These are phyloP conservation scores for Sebastes miniatus DNA, from an alignment of 2,797 vertebrate species.

Conservation along the genomic window DNA sequence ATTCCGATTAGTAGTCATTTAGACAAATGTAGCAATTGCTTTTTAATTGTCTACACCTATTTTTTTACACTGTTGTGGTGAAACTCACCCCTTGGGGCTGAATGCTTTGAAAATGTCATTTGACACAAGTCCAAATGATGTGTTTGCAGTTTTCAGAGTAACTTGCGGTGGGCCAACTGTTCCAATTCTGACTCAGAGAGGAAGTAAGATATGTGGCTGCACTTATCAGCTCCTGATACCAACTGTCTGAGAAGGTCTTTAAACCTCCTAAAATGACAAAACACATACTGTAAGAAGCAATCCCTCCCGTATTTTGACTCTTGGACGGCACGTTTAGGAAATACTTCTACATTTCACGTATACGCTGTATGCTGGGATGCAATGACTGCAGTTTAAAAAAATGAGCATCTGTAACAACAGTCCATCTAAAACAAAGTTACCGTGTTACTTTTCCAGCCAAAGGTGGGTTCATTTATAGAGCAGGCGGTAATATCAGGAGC, in stretches of 20 bases:
- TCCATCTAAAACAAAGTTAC: not conserved
- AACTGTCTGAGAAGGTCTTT: not conserved
- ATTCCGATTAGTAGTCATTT: not conserved
- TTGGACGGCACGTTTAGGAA: not conserved
- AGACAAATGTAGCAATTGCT: not conserved
- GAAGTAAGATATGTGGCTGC: constrained; percentile 41
- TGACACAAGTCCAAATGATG: constrained; percentile 7
- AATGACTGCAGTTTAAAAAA: not conserved
- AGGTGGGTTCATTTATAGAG: not conserved
- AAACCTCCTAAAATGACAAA: not conserved
- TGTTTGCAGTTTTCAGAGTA: constrained; percentile 11
- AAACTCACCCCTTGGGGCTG: not conserved
- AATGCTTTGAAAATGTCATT: constrained; percentile 14
- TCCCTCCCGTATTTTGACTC: not conserved
- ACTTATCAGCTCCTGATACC: constrained; percentile 20
- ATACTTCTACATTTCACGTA: not conserved
- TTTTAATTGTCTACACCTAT: not conserved
- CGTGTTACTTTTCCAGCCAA: not conserved
- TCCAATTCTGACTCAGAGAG: constrained; percentile 23
- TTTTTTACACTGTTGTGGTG: not conserved
- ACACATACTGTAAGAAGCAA: not conserved
- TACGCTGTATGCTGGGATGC: not conserved
- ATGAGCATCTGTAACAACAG: not conserved
- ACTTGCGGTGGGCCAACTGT: not conserved
- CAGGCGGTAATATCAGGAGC: not conserved